phyloP scores from a whole-genome alignment of 2,888 invertebrate genomes.

The Lithophane ornitopus region DNA sequence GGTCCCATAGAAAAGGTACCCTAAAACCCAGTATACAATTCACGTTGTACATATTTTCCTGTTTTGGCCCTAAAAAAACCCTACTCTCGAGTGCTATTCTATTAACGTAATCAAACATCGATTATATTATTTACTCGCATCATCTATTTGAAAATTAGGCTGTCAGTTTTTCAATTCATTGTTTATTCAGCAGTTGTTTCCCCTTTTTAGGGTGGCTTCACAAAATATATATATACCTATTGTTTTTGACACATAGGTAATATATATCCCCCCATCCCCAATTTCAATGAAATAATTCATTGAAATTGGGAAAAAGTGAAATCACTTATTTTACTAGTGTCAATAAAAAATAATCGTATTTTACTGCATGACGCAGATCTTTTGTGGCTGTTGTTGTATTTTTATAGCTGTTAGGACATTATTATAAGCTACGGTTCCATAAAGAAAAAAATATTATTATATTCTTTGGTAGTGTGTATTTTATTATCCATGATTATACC shows the following conservation, averaged over 20 bases:
- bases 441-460: background rate
- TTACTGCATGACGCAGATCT: conserved; percentile 1
- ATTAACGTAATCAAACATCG: conserved; percentile 15
- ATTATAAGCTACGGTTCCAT: background rate
- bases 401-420: background rate
- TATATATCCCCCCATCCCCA: conserved; percentile 7
- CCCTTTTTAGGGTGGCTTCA: background rate
- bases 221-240: background rate
- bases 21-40: background rate
- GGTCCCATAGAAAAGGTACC: too few relatives aligned
- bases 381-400: background rate
- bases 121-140: background rate
- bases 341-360: conserved; percentile 15
- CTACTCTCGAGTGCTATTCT: too few relatives aligned
- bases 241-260: background rate
- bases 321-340: conserved; percentile 7
- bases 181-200: conserved; percentile 21
- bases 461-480: background rate
- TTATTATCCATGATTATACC: background rate
- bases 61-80: background rate
- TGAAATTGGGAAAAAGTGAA: conserved; percentile 16
- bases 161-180: conserved; percentile 5
- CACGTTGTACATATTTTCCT: background rate
- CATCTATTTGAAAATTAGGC: conserved; percentile 5
- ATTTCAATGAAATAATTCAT: background rate